Percentiles rank a stretch among this genome's conserved stretches.
These are phyloP conservation scores for Monochamus alternatus DNA, from an alignment of 2,888 invertebrate species.

Conservation along the genomic window DNA sequence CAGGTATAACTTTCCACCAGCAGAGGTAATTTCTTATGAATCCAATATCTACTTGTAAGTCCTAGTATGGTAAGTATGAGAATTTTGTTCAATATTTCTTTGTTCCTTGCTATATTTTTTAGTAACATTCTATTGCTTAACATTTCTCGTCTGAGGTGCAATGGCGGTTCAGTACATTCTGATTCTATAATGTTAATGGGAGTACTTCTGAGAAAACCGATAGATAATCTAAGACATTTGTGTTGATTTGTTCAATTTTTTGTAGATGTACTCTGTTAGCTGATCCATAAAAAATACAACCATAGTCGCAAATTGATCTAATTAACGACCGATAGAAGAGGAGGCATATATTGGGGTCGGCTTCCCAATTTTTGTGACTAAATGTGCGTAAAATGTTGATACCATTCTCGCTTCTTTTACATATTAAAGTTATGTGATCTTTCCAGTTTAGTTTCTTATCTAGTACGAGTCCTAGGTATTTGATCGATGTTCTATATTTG, in stretches of 20 bases:
- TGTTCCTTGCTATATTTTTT: neutral
- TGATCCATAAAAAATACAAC: constrained; percentile 7
- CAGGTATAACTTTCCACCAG: neutral
- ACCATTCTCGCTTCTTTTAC: constrained; percentile 13
- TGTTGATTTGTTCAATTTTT: neutral
- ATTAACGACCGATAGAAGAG: constrained; percentile 9
- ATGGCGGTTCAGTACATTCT: neutral
- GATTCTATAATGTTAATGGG: neutral
- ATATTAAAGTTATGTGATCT: constrained; percentile 5
- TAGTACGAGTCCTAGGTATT: neutral
- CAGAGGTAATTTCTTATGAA: neutral
- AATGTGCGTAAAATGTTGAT: neutral
- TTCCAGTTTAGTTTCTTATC: constrained; percentile 14
- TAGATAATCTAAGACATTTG: neutral
- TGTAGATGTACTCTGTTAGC: neutral
- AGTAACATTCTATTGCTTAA: neutral
- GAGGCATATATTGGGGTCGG: constrained; percentile 18
- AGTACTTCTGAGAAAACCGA: neutral
- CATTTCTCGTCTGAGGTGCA: neutral
- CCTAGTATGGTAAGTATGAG: neutral
- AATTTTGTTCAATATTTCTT: neutral
- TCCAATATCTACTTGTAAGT: neutral
- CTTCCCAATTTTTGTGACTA: constrained; percentile 11
- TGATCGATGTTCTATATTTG: neutral
- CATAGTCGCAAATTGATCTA: constrained; percentile 23